Evolutionary conservation across 2,888 invertebrate species (phyloP).

Genomic region (Spilosoma lubricipeda): DNA sequence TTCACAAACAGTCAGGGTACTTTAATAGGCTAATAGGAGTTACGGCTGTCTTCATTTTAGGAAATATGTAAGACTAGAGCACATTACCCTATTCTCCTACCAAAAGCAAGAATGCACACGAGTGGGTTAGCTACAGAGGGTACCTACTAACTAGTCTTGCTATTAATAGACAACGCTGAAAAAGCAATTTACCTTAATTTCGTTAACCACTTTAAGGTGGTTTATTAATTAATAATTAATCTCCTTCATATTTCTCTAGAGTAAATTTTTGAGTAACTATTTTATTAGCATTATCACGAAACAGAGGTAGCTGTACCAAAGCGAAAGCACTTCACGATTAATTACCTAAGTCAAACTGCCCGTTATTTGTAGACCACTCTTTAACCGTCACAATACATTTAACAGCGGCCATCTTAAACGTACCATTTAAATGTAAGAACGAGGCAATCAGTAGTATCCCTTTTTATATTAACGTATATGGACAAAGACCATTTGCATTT

Average conservation of each 20-base stretch:
- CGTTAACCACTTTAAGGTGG: neutral
- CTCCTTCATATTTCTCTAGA: neutral
- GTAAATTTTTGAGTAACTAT: neutral
- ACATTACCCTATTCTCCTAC: neutral
- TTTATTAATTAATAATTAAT: neutral
- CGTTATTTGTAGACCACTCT: slow-evolving; percentile 78
- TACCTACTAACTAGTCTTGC: too few species aligned
- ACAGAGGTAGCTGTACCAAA: slow-evolving; percentile 54
- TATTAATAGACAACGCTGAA: neutral
- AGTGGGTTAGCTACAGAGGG: too few species aligned
- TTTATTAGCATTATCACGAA: slow-evolving; percentile 34
- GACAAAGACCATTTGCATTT: slow-evolving; percentile 20
- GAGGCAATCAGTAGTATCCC: slow-evolving; percentile 26
- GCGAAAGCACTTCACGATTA: slow-evolving; percentile 73
- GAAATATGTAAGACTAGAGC: neutral
- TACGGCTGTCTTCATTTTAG: neutral
- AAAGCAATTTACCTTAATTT: too few species aligned
- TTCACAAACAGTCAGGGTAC: neutral
- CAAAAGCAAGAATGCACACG: too few species aligned
- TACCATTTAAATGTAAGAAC: slow-evolving; percentile 39
- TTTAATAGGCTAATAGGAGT: neutral
- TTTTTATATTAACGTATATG: slow-evolving; percentile 5
- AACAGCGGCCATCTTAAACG: slow-evolving; percentile 70
- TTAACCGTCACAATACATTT: slow-evolving; percentile 82
- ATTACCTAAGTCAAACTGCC: slow-evolving; percentile 70